Conservation (phyloP, 2,113 vertebrate genomes). For the Neogobius melanostomus region DNA sequence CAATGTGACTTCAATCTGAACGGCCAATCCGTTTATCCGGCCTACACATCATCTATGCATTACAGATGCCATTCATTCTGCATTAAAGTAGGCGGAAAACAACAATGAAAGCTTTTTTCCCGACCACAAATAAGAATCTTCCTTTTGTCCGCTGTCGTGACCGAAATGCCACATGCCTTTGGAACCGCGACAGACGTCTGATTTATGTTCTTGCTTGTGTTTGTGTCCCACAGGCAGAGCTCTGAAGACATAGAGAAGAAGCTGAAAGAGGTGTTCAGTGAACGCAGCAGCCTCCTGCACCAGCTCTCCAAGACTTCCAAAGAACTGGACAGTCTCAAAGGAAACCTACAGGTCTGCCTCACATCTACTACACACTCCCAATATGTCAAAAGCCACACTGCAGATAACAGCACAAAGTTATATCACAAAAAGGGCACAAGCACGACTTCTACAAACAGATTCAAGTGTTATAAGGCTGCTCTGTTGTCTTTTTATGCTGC, state of each 20-base stretch:
- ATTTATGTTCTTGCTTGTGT: constrained; percentile 46
- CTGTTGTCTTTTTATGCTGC: too few relatives aligned
- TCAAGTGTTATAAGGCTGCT: too few relatives aligned
- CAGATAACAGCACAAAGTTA: background rate
- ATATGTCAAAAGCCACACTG: background rate
- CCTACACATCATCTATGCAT: too few relatives aligned
- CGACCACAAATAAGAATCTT: too few relatives aligned
- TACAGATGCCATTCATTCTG: too few relatives aligned
- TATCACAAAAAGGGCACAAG: too few relatives aligned
- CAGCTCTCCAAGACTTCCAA: constrained; percentile 93
- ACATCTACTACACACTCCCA: background rate
- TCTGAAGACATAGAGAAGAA: constrained; percentile 91
- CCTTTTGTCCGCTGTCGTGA: background rate
- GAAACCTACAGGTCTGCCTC: constrained; percentile 86
- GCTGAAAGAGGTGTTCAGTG: constrained; percentile 92
- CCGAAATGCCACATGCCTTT: background rate
- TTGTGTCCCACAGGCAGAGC: constrained; percentile 82
- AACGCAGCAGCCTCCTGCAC: constrained; percentile 87
- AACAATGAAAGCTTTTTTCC: too few relatives aligned
- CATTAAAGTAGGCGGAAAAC: too few relatives aligned
- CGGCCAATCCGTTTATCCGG: too few relatives aligned
- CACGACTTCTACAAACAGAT: too few relatives aligned
- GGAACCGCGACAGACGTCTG: constrained; percentile 10
- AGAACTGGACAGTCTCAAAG: constrained; percentile 92
- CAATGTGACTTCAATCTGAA: too few relatives aligned